phyloP scores from a whole-genome alignment of 2,888 invertebrate genomes.

The Zaprionus lineosus region DNA sequence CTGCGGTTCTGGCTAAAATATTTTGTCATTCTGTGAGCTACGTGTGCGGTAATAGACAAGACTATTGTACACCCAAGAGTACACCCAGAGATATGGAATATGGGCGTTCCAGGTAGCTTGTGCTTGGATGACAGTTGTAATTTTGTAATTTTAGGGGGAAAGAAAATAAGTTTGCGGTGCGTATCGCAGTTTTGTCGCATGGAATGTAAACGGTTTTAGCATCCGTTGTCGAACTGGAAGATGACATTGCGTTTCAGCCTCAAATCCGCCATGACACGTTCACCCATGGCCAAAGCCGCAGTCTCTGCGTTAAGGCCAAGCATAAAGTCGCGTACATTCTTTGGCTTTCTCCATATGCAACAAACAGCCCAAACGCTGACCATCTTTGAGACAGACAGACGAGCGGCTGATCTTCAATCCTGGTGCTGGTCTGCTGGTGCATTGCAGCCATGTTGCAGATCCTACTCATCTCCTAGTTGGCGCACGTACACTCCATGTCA shows the following conservation, averaged over 20 bases:
- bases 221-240: constrained; percentile 73
- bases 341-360: constrained; percentile 51
- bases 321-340: constrained; percentile 41
- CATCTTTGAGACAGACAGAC: constrained; percentile 37
- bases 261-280: constrained; percentile 55
- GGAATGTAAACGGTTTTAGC: constrained; percentile 67
- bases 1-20: constrained; percentile 24
- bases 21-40: constrained; percentile 58
- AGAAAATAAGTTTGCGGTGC: constrained; percentile 41
- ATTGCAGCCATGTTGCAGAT: constrained; percentile 47
- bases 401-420: constrained; percentile 53
- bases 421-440: constrained; percentile 35
- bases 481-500: constrained; percentile 75
- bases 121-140: constrained; percentile 47
- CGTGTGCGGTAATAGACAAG: constrained; percentile 50
- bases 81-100: no score
- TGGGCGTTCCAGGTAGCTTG: no score
- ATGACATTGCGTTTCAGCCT: constrained; percentile 59
- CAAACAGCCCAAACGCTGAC: constrained; percentile 32
- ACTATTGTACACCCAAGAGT: constrained; percentile 66
- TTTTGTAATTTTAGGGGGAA: constrained; percentile 11
- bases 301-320: constrained; percentile 11
- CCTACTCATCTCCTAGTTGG: constrained; percentile 74
- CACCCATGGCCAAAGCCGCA: constrained; percentile 54
- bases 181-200: constrained; percentile 65